Percentiles rank a stretch among this genome's conserved stretches.
Conservation (phyloP, 2,797 vertebrate genomes). For the Myioborus melanocephalus region DNA sequence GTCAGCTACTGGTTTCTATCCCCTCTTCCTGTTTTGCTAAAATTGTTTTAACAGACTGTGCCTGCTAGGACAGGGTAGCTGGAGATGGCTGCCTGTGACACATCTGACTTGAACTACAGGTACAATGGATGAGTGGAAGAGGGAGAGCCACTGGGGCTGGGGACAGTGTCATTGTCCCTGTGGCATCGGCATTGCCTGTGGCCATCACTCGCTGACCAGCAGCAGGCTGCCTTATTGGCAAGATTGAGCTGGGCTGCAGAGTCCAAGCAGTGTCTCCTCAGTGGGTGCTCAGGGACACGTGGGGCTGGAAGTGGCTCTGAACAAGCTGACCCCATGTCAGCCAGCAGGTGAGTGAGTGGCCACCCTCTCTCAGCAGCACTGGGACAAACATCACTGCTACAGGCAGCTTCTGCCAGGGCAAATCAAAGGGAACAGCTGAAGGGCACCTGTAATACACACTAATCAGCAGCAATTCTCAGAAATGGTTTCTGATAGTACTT, state of each 20-base stretch:
- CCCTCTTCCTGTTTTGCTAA: neutral
- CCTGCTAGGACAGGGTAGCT: neutral
- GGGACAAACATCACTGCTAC: neutral
- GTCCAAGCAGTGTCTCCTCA: neutral
- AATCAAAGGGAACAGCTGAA: neutral
- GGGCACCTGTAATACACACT: neutral
- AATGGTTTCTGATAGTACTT: neutral
- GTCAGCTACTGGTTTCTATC: neutral
- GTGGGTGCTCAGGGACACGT: rapidly evolving
- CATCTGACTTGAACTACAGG: rapidly evolving
- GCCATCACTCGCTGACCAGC: neutral
- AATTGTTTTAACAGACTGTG: neutral
- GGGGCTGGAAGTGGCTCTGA: neutral
- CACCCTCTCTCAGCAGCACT: neutral
- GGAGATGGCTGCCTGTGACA: neutral
- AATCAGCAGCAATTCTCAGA: neutral
- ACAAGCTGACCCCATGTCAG: neutral
- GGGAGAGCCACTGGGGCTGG: neutral
- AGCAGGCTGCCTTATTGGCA: rapidly evolving
- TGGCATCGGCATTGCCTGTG: neutral
- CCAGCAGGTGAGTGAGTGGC: neutral
- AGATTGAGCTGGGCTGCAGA: rapidly evolving
- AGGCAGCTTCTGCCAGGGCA: neutral
- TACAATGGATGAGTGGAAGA: neutral
- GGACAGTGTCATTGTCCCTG: neutral